phyloP scores from a whole-genome alignment of 2,888 invertebrate genomes.

The Hypomecis atomaria region DNA sequence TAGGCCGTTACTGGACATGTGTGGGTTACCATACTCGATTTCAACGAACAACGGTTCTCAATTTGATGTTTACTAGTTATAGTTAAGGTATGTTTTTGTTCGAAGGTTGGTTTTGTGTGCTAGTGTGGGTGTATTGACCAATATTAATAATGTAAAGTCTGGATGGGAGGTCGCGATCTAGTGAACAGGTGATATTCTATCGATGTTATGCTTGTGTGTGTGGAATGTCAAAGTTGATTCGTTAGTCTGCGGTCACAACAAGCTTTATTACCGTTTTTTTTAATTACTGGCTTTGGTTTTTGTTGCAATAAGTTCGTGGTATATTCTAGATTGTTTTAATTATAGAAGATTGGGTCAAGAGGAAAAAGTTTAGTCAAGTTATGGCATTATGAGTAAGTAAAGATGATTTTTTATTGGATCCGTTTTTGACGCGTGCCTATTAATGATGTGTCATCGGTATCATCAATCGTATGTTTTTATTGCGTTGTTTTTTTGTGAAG shows the following conservation, averaged over 20 bases:
- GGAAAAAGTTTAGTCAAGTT: slow-evolving; percentile 15
- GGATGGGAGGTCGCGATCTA: slow-evolving; percentile 75
- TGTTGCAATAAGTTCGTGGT: slow-evolving; percentile 30
- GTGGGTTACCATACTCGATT: slow-evolving; percentile 56
- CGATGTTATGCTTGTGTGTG: slow-evolving; percentile 64
- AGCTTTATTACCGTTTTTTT: slow-evolving; percentile 27
- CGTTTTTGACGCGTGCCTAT: slow-evolving; percentile 30
- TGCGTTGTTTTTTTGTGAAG: slow-evolving; percentile 2
- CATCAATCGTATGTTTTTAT: slow-evolving; percentile 9
- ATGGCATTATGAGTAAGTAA: neutral
- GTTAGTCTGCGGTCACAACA: slow-evolving; percentile 49
- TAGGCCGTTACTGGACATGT: slow-evolving; percentile 61
- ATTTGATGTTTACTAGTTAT: slow-evolving; percentile 48
- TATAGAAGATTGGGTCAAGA: slow-evolving; percentile 9
- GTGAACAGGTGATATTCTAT: slow-evolving; percentile 74
- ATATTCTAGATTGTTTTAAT: slow-evolving; percentile 17
- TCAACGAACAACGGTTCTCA: slow-evolving; percentile 47
- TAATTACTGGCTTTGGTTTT: slow-evolving; percentile 23
- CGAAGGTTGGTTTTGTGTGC: slow-evolving; percentile 17
- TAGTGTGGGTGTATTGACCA: slow-evolving; percentile 76
- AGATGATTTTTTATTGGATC: slow-evolving; percentile 18
- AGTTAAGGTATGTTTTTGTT: slow-evolving; percentile 53
- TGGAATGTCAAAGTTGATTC: slow-evolving; percentile 78
- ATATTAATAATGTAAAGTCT: slow-evolving; percentile 72
- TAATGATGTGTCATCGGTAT: slow-evolving; percentile 22